A percentile compares a stretch with the other conserved stretches of the same genome.
These are phyloP conservation scores for Drosophila subobscura DNA, from an alignment of 1,140 invertebrate species.

Conservation along the genomic window DNA sequence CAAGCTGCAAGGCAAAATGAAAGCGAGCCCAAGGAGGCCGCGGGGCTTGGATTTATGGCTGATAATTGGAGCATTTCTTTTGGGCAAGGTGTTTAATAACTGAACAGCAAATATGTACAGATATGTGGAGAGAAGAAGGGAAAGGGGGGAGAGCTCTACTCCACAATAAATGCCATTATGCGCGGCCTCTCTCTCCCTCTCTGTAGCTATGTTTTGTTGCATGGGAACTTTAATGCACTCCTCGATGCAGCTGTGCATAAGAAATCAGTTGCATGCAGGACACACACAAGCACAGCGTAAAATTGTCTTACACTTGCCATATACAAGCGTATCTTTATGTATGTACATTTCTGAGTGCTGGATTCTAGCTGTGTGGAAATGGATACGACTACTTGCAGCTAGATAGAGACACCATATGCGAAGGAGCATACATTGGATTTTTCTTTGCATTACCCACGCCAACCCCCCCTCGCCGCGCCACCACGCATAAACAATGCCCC, in stretches of 20 bases:
- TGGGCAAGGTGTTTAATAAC: too few species aligned
- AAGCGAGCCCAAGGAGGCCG: too few species aligned
- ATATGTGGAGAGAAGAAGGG: too few species aligned
- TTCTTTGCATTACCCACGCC: conserved; percentile 20
- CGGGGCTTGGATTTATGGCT: conserved; percentile 35
- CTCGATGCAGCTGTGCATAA: conserved; percentile 65
- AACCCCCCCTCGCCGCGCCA: background rate
- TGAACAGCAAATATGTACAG: too few species aligned
- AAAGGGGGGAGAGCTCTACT: too few species aligned
- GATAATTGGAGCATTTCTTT: too few species aligned
- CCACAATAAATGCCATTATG: conserved; percentile 43
- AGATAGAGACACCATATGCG: conserved; percentile 18
- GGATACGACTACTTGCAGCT: too few species aligned
- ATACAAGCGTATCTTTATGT: conserved; percentile 27
- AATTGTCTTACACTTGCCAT: conserved; percentile 45
- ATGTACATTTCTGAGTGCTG: conserved; percentile 3
- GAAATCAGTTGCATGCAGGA: conserved; percentile 47
- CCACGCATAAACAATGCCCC: conserved; percentile 51
- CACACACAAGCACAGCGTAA: conserved; percentile 8
- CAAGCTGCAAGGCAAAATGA: too few species aligned
- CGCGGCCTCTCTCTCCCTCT: conserved; percentile 7
- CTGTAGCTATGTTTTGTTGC: conserved; percentile 20
- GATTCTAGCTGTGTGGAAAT: too few species aligned
- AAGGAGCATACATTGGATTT: conserved; percentile 52
- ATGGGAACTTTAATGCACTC: conserved; percentile 71